A percentile compares a stretch with the other conserved stretches of the same genome.
Evolutionary conservation across 2,113 vertebrate species (phyloP).

Genomic region (Balaenoptera acutorostrata): DNA sequence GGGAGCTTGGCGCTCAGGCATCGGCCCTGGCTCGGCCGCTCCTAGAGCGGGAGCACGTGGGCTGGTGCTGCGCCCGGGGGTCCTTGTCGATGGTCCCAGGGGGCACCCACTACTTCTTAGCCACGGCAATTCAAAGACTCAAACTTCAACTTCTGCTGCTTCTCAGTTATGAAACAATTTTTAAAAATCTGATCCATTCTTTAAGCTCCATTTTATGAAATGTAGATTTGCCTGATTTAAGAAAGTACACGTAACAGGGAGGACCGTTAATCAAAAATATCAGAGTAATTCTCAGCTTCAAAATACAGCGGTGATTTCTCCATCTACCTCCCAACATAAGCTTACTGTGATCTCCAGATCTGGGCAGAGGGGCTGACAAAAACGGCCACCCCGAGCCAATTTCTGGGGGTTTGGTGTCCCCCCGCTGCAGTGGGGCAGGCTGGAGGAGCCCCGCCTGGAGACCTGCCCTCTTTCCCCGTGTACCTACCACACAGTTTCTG

Average conservation of each 20-base stretch:
- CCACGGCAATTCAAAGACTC: not conserved
- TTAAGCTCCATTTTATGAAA: not conserved
- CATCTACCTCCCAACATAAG: not conserved
- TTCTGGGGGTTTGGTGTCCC: rapidly evolving
- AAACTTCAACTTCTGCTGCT: not conserved
- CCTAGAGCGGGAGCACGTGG: no score
- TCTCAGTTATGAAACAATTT: not conserved
- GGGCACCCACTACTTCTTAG: not conserved
- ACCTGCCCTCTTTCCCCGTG: rapidly evolving
- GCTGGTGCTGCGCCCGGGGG: no score
- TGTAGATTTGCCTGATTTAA: not conserved
- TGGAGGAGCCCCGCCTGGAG: not conserved
- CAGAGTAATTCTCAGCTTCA: not conserved
- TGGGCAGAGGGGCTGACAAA: not conserved
- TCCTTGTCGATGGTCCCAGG: rapidly evolving
- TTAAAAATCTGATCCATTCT: not conserved
- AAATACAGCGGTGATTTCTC: not conserved
- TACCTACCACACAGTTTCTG: not conserved
- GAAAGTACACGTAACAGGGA: not conserved
- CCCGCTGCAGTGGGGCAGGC: rapidly evolving
- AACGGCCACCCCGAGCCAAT: rapidly evolving
- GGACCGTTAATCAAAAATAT: not conserved
- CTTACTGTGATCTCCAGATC: not conserved
- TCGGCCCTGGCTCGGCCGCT: not conserved
- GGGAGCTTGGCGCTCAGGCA: rapidly evolving